Evolutionary conservation across 2,797 vertebrate genomes (phyloP).

Genomic region (Furcifer pardalis): DNA sequence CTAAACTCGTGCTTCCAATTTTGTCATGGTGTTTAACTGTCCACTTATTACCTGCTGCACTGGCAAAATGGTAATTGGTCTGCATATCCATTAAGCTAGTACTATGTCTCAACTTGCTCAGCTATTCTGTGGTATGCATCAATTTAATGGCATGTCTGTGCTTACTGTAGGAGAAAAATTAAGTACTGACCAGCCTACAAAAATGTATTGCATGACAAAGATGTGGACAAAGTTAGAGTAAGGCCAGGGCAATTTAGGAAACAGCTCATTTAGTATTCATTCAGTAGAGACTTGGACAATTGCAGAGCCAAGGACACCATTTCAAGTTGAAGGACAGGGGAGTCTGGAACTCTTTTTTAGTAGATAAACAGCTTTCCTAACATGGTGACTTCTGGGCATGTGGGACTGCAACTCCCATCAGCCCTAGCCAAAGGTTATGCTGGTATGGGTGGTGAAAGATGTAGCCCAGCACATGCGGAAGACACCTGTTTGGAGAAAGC

Average conservation of each 20-base stretch:
- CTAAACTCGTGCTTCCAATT: background rate
- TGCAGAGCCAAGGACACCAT: too few species aligned
- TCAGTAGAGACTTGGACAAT: too few species aligned
- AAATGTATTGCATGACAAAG: background rate
- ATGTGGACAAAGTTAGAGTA: background rate
- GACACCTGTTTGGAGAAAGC: background rate
- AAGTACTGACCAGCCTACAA: background rate
- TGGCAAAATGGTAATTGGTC: background rate
- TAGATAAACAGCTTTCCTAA: too few species aligned
- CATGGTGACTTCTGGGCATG: too few species aligned
- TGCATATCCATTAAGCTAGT: background rate
- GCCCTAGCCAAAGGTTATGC: background rate
- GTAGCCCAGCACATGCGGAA: background rate
- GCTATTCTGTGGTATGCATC: background rate
- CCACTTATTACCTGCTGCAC: background rate
- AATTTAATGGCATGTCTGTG: background rate
- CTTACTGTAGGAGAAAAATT: background rate
- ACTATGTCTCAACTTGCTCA: background rate
- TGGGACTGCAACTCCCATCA: background rate
- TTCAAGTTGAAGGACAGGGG: too few species aligned
- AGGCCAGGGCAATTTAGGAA: background rate
- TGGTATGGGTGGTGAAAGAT: background rate
- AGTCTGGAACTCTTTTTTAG: too few species aligned
- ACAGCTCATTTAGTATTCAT: too few species aligned
- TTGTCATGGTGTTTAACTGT: background rate